A percentile compares a stretch with the other conserved stretches of the same genome.
phyloP scores from a whole-genome alignment of 2,888 invertebrate genomes.

The Exephanes ischioxanthus region DNA sequence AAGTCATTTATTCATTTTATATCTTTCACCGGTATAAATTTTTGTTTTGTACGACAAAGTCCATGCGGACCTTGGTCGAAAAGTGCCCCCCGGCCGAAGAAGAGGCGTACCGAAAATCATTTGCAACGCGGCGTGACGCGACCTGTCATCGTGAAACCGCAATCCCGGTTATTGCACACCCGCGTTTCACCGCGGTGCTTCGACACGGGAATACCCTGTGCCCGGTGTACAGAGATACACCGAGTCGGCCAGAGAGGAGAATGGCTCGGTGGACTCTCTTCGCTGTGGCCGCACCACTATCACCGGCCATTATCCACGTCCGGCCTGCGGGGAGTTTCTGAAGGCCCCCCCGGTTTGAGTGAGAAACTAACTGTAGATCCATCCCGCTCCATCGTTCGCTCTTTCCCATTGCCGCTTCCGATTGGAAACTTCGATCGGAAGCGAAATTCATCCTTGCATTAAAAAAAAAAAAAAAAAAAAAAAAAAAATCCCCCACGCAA shows the following conservation, averaged over 20 bases:
- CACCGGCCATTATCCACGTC: conserved; percentile 81
- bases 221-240: conserved; percentile 17
- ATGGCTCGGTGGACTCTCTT: conserved; percentile 77
- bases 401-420: conserved; percentile 40
- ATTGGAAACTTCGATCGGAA: conserved; percentile 52
- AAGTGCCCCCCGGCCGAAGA: conserved; percentile 11
- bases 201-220: conserved; percentile 47
- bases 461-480: too few species aligned
- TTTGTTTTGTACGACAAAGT: background rate
- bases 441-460: conserved; percentile 4
- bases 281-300: conserved; percentile 71
- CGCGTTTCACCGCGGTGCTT: conserved; percentile 68
- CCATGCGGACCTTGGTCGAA: conserved; percentile 36
- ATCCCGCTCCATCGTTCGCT: background rate
- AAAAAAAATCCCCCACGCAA: background rate
- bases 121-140: conserved; percentile 79
- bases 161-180: conserved; percentile 80
- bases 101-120: conserved; percentile 76
- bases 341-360: conserved; percentile 66
- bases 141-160: conserved; percentile 82
- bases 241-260: conserved; percentile 42
- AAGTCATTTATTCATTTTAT: background rate
- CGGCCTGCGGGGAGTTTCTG: conserved; percentile 75
- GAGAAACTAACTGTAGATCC: background rate
- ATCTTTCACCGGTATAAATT: background rate